Conservation (phyloP, 2,113 vertebrate genomes). For the Etia nguti region DNA sequence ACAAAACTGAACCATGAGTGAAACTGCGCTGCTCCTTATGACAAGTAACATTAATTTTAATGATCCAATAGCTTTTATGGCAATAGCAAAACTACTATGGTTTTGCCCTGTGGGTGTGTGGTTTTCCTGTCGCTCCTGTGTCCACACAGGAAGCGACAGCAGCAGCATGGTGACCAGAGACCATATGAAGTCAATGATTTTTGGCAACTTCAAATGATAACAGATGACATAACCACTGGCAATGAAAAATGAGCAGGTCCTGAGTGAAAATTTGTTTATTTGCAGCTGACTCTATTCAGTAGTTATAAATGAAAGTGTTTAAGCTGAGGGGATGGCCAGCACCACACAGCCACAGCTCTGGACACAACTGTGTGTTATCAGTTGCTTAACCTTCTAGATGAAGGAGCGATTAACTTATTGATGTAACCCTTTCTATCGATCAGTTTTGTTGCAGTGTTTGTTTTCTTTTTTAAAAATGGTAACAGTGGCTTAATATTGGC, state of each 20-base stretch:
- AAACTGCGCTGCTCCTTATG: background rate
- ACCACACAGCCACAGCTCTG: background rate
- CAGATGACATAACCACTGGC: background rate
- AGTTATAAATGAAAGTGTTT: background rate
- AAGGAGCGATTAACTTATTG: background rate
- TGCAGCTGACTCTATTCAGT: background rate
- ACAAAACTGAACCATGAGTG: background rate
- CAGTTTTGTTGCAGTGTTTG: background rate
- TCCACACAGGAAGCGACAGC: background rate
- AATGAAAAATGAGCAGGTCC: background rate
- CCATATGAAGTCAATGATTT: background rate
- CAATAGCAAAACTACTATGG: background rate
- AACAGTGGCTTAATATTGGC: background rate
- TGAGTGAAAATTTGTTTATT: background rate
- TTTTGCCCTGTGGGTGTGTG: background rate
- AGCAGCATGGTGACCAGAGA: background rate
- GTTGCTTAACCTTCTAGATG: background rate
- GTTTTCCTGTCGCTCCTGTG: background rate
- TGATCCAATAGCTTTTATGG: background rate
- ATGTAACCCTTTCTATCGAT: background rate
- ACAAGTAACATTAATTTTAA: background rate
- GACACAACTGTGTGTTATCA: background rate
- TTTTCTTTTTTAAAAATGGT: background rate
- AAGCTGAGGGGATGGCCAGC: background rate
- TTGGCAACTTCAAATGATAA: background rate